Percentiles rank a stretch among this genome's conserved stretches.
These are phyloP conservation scores for Callorhinus ursinus DNA, from an alignment of 2,113 vertebrate species.

Conservation along the genomic window DNA sequence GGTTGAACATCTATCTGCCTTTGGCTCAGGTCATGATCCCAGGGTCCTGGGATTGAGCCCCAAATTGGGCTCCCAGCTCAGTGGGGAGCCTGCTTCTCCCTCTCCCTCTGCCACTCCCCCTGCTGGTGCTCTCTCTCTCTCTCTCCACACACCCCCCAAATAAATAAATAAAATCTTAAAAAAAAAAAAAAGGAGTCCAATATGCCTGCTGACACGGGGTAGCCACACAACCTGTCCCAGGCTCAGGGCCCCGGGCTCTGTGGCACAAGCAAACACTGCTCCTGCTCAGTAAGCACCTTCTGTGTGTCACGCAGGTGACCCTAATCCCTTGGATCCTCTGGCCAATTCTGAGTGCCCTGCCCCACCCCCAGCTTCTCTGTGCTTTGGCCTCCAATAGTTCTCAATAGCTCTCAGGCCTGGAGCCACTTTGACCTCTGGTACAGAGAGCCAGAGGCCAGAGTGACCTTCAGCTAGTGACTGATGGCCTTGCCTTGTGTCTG, in stretches of 20 bases:
- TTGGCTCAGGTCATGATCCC: too few relatives aligned
- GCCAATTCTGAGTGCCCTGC: too few relatives aligned
- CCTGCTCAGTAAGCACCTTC: too few relatives aligned
- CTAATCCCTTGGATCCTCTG: not conserved
- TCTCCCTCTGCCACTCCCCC: not conserved
- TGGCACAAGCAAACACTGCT: not conserved
- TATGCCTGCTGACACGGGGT: too few relatives aligned
- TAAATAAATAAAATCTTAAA: too few relatives aligned
- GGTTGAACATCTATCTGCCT: not conserved
- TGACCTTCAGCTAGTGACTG: not conserved
- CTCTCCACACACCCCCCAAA: fast-evolving
- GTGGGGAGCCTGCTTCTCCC: not conserved
- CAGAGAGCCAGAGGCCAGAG: not conserved
- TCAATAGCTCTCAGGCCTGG: not conserved
- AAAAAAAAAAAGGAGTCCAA: too few relatives aligned
- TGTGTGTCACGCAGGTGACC: too few relatives aligned
- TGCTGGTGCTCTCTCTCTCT: too few relatives aligned
- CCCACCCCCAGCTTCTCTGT: not conserved
- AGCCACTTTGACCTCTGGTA: not conserved
- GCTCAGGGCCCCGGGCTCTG: not conserved
- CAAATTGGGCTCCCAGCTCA: not conserved
- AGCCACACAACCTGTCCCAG: not conserved
- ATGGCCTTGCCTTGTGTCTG: not conserved
- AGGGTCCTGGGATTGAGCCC: not conserved
- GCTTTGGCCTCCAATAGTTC: not conserved